Conservation (phyloP, 2,113 vertebrate genomes). For the Indicator indicator region DNA sequence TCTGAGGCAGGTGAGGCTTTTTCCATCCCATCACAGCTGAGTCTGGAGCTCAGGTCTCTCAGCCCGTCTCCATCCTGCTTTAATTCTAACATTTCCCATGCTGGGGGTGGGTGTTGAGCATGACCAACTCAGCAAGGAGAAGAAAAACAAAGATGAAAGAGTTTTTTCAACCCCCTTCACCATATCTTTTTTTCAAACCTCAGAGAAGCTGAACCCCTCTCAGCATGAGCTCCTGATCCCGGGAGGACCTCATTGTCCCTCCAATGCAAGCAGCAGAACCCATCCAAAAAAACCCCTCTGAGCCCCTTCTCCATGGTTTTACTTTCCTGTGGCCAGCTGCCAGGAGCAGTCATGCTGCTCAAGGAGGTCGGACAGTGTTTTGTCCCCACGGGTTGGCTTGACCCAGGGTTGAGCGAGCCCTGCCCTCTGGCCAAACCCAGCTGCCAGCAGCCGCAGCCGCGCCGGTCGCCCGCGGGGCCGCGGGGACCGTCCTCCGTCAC, state of each 20-base stretch:
- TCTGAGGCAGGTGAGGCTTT: not conserved
- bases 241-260: not conserved
- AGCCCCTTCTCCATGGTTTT: not conserved
- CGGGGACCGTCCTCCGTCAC: not conserved
- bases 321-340: not conserved
- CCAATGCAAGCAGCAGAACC: not conserved
- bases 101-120: not conserved
- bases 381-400: not conserved
- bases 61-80: not conserved
- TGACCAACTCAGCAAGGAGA: not conserved
- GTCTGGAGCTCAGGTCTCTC: not conserved
- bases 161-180: not conserved
- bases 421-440: slow-evolving; percentile 2
- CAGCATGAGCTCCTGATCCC: not conserved
- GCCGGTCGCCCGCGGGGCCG: accelerated
- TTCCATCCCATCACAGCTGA: not conserved
- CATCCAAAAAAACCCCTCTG: not conserved
- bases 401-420: not conserved
- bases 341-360: not conserved
- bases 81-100: not conserved
- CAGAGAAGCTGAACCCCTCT: not conserved
- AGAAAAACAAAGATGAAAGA: not conserved
- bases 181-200: not conserved
- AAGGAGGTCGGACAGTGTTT: not conserved
- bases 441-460: not conserved